Evolutionary conservation across 2,797 vertebrate genomes (phyloP).

Genomic region (Coregonus ussuriensis): DNA sequence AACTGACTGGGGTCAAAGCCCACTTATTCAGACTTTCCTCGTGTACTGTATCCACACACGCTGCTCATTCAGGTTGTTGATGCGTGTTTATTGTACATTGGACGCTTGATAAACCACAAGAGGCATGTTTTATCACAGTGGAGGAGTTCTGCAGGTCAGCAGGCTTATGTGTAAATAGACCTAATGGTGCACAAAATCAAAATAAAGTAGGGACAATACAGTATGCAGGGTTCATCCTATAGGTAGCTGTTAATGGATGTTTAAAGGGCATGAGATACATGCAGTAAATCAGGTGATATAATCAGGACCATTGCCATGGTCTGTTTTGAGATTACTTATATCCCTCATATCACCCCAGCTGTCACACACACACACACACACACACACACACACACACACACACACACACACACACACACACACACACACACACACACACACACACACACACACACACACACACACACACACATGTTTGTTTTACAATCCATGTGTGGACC

Average conservation of each 20-base stretch:
- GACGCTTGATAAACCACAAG: conserved; percentile 59
- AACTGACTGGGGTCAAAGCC: neutral
- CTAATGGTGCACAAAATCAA: conserved; percentile 72
- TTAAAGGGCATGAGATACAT: conserved; percentile 59
- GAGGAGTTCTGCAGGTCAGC: conserved; percentile 67
- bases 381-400: conserved; percentile 10
- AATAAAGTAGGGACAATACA: conserved; percentile 62
- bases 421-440: too few species aligned
- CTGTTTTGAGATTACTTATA: too few species aligned
- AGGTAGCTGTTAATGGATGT: conserved; percentile 44
- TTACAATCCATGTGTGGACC: too few species aligned
- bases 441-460: too few species aligned
- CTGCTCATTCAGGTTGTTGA: conserved; percentile 54
- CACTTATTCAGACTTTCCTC: neutral
- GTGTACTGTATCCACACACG: conserved; percentile 17
- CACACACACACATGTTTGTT: too few species aligned
- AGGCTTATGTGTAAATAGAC: conserved; percentile 53
- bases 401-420: conserved; percentile 24
- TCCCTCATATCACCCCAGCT: conserved; percentile 60
- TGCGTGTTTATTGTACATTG: conserved; percentile 17
- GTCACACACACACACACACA: conserved; percentile 44
- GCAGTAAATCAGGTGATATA: conserved; percentile 73
- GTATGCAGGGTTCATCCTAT: conserved; percentile 34
- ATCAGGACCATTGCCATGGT: conserved; percentile 66
- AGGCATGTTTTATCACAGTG: conserved; percentile 53